Evolutionary conservation across 1,140 invertebrate species (phyloP).

Genomic region (Pseudomyrmex sp.): DNA sequence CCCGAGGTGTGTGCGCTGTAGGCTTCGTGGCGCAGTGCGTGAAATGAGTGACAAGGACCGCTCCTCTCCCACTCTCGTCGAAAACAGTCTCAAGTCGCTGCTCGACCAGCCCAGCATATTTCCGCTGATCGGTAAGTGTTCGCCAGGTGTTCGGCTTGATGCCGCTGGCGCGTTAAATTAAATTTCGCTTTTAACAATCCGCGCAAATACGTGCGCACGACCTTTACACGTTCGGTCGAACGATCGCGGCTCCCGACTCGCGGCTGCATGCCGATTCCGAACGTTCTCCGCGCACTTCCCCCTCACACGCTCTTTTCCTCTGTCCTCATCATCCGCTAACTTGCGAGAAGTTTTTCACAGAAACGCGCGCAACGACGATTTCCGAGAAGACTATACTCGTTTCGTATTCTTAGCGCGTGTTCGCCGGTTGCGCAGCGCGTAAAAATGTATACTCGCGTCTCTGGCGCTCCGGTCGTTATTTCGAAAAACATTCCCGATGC

Average conservation of each 20-base stretch:
- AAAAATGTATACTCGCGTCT: not conserved
- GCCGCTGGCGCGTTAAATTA: not conserved
- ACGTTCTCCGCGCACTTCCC: conserved; percentile 15
- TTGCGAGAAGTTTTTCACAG: not conserved
- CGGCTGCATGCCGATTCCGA: not conserved
- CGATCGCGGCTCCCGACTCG: not conserved
- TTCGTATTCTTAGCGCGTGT: conserved; percentile 11
- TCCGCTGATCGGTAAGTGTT: conserved; percentile 90
- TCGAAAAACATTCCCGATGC: conserved; percentile 6
- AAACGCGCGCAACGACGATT: not conserved
- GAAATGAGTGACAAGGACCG: conserved; percentile 92
- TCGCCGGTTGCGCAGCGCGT: conserved; percentile 36
- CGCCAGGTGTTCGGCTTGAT: not conserved
- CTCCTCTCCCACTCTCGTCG: conserved; percentile 91
- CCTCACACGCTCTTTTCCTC: conserved; percentile 7
- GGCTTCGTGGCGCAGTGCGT: conserved; percentile 80
- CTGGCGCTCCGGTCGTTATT: not conserved
- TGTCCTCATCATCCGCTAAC: not conserved
- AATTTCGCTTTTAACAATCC: not conserved
- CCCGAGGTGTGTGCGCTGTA: conserved; percentile 61
- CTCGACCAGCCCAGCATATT: conserved; percentile 91
- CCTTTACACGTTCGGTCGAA: not conserved
- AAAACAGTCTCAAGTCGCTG: conserved; percentile 91
- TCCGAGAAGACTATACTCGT: not conserved
- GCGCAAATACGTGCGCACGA: not conserved